Evolutionary conservation across 2,797 vertebrate species (phyloP).

Genomic region (Thamnophis elegans): DNA sequence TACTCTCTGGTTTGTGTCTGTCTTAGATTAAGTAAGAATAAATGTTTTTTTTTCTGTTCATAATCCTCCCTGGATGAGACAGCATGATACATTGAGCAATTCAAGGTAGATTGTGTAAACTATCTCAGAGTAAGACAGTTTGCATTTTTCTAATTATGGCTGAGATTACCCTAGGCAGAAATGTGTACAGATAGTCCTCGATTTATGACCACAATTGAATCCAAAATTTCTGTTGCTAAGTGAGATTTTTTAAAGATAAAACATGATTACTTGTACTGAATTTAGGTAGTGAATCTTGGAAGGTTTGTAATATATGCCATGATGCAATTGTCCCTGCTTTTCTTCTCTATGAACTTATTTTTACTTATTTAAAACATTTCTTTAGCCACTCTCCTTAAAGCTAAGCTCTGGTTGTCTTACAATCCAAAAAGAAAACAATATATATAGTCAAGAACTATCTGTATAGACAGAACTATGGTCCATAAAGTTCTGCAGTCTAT

Average conservation of each 20-base stretch:
- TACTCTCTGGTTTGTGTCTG: not conserved
- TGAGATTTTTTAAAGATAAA: too few relatives aligned
- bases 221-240: too few relatives aligned
- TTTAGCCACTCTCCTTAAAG: not conserved
- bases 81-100: not conserved
- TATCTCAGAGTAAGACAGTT: not conserved
- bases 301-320: constrained; percentile 13
- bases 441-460: not conserved
- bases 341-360: constrained; percentile 33
- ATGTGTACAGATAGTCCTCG: too few relatives aligned
- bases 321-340: not conserved
- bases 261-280: not conserved
- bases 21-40: not conserved
- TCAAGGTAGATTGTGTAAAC: not conserved
- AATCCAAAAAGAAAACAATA: not conserved
- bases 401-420: constrained; percentile 2
- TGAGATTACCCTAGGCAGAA: not conserved
- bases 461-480: not conserved
- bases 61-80: not conserved
- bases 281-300: constrained; percentile 34
- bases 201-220: too few relatives aligned
- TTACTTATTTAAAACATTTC: not conserved
- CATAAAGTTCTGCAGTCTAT: not conserved
- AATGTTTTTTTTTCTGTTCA: not conserved
- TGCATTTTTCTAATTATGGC: not conserved